These are phyloP conservation scores for Dromiciops gliroides DNA, from an alignment of 2,113 vertebrate species.

Conservation along the genomic window DNA sequence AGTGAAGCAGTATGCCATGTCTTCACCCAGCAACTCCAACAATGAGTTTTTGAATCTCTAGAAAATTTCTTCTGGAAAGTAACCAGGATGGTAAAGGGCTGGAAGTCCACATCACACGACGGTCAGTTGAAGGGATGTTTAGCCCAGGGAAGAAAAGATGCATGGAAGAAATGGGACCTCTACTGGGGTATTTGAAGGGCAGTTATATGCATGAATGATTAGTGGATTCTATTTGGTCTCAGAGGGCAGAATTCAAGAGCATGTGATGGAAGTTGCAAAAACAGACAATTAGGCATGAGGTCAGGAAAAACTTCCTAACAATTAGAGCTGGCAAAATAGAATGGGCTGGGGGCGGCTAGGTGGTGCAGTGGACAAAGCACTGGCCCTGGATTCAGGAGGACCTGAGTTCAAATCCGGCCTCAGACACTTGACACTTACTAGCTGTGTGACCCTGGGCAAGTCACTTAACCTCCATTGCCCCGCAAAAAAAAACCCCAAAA, in stretches of 20 bases:
- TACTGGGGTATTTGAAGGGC: not conserved
- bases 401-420: too few relatives aligned
- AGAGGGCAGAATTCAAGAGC: not conserved
- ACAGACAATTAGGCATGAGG: not conserved
- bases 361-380: too few relatives aligned
- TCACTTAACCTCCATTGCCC: too few relatives aligned
- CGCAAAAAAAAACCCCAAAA: too few relatives aligned
- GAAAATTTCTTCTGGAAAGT: not conserved
- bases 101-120: not conserved
- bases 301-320: not conserved
- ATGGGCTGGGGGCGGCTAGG: too few relatives aligned
- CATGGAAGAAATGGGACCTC: not conserved
- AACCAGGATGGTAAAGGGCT: not conserved
- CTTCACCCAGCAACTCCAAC: not conserved
- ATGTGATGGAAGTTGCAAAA: not conserved
- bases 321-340: not conserved
- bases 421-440: too few relatives aligned
- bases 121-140: not conserved
- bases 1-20: not conserved
- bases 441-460: too few relatives aligned
- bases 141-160: not conserved
- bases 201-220: not conserved
- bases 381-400: too few relatives aligned
- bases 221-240: not conserved
- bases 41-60: not conserved